Evolutionary conservation across 1,140 invertebrate genomes (phyloP).

Genomic region (fruit fly (Drosophila melanogaster)): DNA sequence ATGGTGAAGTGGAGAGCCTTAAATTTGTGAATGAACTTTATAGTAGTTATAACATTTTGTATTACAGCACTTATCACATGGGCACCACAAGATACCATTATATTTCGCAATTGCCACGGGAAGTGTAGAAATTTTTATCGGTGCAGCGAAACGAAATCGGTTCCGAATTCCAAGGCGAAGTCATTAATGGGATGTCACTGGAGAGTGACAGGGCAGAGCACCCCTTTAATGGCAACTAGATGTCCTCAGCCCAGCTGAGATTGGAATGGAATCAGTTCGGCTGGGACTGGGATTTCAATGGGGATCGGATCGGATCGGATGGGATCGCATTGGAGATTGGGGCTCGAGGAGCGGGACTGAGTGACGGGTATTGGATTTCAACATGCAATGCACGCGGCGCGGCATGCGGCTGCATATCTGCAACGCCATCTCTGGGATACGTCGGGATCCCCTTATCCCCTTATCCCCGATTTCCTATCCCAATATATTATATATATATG

Average conservation of each 20-base stretch:
- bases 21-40: no score
- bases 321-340: not conserved
- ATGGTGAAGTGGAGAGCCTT: no score
- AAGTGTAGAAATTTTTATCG: not conserved
- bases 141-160: slow-evolving; percentile 41
- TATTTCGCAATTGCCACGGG: not conserved
- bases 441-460: slow-evolving; percentile 8
- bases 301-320: slow-evolving; percentile 4
- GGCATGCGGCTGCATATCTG: slow-evolving; percentile 76
- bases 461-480: slow-evolving; percentile 15
- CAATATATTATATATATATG: not conserved
- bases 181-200: slow-evolving; percentile 78
- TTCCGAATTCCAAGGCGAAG: slow-evolving; percentile 70
- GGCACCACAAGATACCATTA: no score
- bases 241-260: slow-evolving; percentile 39
- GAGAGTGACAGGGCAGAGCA: slow-evolving; percentile 34
- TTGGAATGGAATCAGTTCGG: slow-evolving; percentile 16
- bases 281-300: not conserved
- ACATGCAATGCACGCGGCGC: slow-evolving; percentile 74
- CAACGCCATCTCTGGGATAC: slow-evolving; percentile 68
- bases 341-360: slow-evolving; percentile 12
- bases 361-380: slow-evolving; percentile 79
- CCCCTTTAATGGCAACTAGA: slow-evolving; percentile 52
- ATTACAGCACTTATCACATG: no score
- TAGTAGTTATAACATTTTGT: no score